Percentiles rank a stretch among this genome's conserved stretches.
phyloP scores from a whole-genome alignment of 2,797 vertebrate species.

The Paratrypauchen microcephalus region DNA sequence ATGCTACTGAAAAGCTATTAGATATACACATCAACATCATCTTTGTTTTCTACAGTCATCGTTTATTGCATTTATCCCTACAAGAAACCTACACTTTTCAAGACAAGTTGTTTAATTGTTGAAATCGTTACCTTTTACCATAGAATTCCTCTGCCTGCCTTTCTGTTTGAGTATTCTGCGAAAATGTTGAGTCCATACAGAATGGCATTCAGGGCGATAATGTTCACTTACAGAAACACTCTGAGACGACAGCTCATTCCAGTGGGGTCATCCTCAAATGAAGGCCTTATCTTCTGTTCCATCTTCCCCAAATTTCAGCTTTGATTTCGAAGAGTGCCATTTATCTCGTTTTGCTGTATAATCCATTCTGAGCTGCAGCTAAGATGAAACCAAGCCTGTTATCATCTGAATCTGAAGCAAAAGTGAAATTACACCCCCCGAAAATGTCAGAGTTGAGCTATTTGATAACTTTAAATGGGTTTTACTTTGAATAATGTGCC shows the following conservation, averaged over 20 bases:
- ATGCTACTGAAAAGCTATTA: too few species aligned
- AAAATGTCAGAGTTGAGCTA: slow-evolving; percentile 24
- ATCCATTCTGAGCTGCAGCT: slow-evolving; percentile 3
- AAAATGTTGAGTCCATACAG: slow-evolving; percentile 11
- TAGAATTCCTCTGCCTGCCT: background rate
- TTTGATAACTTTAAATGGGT: slow-evolving; percentile 33
- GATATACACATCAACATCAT: too few species aligned
- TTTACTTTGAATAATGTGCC: slow-evolving; percentile 30
- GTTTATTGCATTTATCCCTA: too few species aligned
- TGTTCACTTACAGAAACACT: slow-evolving; percentile 4
- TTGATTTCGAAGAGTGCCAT: slow-evolving; percentile 2
- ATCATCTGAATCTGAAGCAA: slow-evolving; percentile 18
- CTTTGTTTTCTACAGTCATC: too few species aligned
- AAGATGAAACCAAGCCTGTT: slow-evolving; percentile 11
- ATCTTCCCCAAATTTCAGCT: background rate
- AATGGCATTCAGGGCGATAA: background rate
- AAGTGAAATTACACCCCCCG: slow-evolving; percentile 10
- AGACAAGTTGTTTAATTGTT: background rate
- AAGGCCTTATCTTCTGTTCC: background rate
- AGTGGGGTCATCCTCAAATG: background rate
- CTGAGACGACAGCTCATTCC: background rate
- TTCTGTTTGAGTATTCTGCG: slow-evolving; percentile 19
- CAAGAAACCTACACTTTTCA: background rate
- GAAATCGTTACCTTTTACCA: background rate
- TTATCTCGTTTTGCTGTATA: background rate